These are phyloP conservation scores for Tragelaphus buxtoni DNA, from an alignment of 2,113 vertebrate species.

Conservation along the genomic window DNA sequence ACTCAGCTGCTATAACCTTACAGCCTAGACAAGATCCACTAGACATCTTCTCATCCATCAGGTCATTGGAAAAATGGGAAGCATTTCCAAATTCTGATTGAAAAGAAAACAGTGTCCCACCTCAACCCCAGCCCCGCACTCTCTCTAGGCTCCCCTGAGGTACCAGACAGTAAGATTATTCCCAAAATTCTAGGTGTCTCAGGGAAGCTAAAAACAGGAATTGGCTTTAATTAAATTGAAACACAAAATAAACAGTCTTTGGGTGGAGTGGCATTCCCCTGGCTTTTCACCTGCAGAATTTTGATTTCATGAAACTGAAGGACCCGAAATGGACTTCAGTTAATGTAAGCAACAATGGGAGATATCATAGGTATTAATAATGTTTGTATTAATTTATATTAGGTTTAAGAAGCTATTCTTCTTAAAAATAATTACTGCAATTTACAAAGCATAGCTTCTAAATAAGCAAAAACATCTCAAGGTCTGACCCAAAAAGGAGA, in stretches of 20 bases:
- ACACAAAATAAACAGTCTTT: background rate
- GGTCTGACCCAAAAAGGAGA: background rate
- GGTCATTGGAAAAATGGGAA: background rate
- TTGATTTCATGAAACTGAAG: constrained; percentile 33
- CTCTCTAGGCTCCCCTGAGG: background rate
- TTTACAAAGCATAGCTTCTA: background rate
- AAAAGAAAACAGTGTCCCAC: background rate
- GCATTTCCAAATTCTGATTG: background rate
- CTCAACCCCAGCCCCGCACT: background rate
- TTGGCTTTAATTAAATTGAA: constrained; percentile 41
- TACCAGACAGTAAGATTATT: background rate
- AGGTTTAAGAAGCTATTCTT: background rate
- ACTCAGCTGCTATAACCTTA: background rate
- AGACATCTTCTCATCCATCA: background rate
- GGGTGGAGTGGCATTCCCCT: background rate
- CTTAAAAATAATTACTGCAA: background rate
- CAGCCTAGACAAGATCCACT: background rate
- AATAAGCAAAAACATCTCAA: background rate
- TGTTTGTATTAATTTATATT: background rate
- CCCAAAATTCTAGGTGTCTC: background rate
- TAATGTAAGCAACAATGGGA: background rate
- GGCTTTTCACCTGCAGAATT: background rate
- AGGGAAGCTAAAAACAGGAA: background rate
- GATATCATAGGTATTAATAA: background rate
- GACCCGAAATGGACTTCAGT: background rate